These are phyloP conservation scores for Sesia apiformis DNA, from an alignment of 2,888 invertebrate genomes.

Conservation along the genomic window DNA sequence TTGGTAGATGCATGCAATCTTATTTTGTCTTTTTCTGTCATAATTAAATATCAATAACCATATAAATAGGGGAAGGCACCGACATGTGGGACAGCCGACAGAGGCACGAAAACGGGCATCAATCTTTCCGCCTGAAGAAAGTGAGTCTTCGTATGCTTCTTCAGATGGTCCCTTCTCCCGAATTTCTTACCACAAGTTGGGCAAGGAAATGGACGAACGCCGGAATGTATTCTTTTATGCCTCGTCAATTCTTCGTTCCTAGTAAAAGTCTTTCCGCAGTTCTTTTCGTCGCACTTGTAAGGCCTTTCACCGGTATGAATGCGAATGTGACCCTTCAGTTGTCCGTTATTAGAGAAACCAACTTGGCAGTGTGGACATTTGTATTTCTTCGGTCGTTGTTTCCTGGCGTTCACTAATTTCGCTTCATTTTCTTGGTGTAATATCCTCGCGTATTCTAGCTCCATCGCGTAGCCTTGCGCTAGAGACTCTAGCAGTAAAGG, in stretches of 20 bases:
- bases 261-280: slow-evolving; percentile 92
- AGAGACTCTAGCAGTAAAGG: slow-evolving; percentile 63
- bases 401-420: slow-evolving; percentile 78
- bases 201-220: slow-evolving; percentile 89
- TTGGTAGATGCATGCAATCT: neutral
- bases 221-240: slow-evolving; percentile 93
- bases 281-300: slow-evolving; percentile 88
- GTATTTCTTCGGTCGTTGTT: slow-evolving; percentile 92
- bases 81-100: slow-evolving; percentile 66
- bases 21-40: neutral
- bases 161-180: slow-evolving; percentile 94
- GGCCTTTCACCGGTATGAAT: slow-evolving; percentile 95
- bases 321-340: slow-evolving; percentile 91
- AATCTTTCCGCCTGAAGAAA: slow-evolving; percentile 75
- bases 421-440: slow-evolving; percentile 82
- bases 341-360: slow-evolving; percentile 95
- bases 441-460: slow-evolving; percentile 80
- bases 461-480: slow-evolving; percentile 76
- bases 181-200: slow-evolving; percentile 92
- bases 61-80: slow-evolving; percentile 68
- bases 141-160: slow-evolving; percentile 94
- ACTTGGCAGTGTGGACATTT: slow-evolving; percentile 92
- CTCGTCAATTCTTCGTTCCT: slow-evolving; percentile 93
- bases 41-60: slow-evolving; percentile 53
- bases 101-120: slow-evolving; percentile 76